Base-by-base conservation (phyloP, 2,888 invertebrate genomes). In the Synergus itoensis region DNA sequence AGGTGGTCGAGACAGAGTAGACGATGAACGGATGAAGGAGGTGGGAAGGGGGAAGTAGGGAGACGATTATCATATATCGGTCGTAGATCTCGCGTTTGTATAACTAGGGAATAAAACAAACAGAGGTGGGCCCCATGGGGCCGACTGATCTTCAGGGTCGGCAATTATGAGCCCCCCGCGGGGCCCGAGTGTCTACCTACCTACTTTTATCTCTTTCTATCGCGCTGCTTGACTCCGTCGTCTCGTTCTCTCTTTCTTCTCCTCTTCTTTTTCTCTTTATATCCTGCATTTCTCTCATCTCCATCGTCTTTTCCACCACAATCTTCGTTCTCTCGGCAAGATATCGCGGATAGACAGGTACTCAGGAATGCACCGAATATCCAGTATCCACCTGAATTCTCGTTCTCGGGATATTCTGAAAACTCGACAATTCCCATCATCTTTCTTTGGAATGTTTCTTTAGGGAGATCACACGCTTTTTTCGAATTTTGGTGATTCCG, bases 81-180 rank as follows among this genome's bases (percentile, higher is more conserved):
- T 90, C 91, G 91, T 91, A 92, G 91, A 91, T 92, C 92, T 92
- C 89, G 87, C 89, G 91, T 92, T 92, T 91, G 91, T 92, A 91
- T 91, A 91, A 91, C 91, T 90, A 89, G 89, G 91, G 91, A 92
- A 92, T 92, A 92, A 92, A 92, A 92, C 91, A 92, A 91, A 92
- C 91, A 92, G 89, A 89, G 89, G 84, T 86, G 87, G 87, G 90
- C 92, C 90, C 91, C 92, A 91, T 91, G 91, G 90, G 91, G 91
- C 88, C 88, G 88, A 86, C 87, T 89, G 91, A 90, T 92, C 90
- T 90, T 91, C 91, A 91, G 91, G 90, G 90, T 90, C 91, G 89
- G 92, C 92, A 92, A 92, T 92, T 92, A 92, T 91, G 91, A 91
- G 89, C 90, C 91, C 90, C 92, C 91, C 89, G 90, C 89, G 85